Evolutionary conservation across 1,140 invertebrate genomes (phyloP), one percentile per base, ranked within the genome.

Genomic region (Riptortus pedestris): DNA sequence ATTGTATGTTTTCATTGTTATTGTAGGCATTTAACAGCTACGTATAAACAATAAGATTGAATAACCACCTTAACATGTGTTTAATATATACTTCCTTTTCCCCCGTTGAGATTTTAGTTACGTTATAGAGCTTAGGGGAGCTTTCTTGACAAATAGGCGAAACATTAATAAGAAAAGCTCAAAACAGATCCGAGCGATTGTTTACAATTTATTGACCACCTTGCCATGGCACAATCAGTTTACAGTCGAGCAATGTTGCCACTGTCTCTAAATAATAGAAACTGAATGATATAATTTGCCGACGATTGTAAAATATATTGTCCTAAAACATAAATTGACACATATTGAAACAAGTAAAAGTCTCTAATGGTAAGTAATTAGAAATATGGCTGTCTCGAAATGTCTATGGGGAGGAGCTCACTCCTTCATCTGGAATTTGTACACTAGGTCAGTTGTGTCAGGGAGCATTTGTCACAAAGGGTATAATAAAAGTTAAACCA

Each of bases 41-140:
- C n/a, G n/a, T n/a, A n/a, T 11, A 43, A 43, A 43, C 11, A 43
- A 43, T 11, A 43, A 11, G 9, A n/a, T 43, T 11, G 9, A n/a
- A 9, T 11, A n/a, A n/a, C 29, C 51, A 65, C 64, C 64, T 65
- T 65, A 65, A 60, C 64, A 65, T 65, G 64, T 65, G 64, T 65
- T 65, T 33, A 52, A 65, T 16, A 52, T 65, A 43, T 33, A 22
- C 59, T 33, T 59, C 33, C 29, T 18, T 33, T 29, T 1, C 28
- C 11, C 57, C 9, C 14, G 16, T 33, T 59, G 5, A 33, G 2
- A n/a, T 18, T 2, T 33, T 33, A 3, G 3, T 18, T 16, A 20
- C 26, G 7, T 12, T 7, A 12, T 59, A 22, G 16, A 20, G 16
- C 4, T 33, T 4, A 2, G 12, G 26, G 24, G 11, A 29, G 26